Evolutionary conservation across 2,797 vertebrate genomes (phyloP).

Genomic region (Notolabrus celidotus): DNA sequence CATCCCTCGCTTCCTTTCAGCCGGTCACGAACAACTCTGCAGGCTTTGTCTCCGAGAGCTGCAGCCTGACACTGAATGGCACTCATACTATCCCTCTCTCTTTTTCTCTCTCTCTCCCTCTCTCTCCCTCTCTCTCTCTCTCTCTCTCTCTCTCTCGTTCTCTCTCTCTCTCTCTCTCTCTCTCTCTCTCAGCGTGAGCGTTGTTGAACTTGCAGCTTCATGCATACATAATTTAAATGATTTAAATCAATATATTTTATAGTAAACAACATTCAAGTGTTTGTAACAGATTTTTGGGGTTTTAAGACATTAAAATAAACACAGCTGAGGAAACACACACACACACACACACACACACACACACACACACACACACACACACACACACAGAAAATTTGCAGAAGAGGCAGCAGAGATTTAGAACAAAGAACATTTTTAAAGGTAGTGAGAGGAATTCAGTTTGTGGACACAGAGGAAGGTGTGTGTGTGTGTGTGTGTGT

Average conservation of each 20-base stretch:
- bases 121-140: slow-evolving; percentile 13
- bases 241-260: too few species aligned
- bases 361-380: not conserved
- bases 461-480: slow-evolving; percentile 1
- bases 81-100: too few species aligned
- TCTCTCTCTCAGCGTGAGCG: slow-evolving; percentile 7
- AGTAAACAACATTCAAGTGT: too few species aligned
- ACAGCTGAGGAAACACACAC: too few species aligned
- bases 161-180: slow-evolving; percentile 17
- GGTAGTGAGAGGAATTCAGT: not conserved
- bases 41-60: slow-evolving; percentile 55
- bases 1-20: slow-evolving; percentile 58
- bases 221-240: too few species aligned
- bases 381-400: not conserved
- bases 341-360: not conserved
- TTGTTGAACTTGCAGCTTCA: not conserved
- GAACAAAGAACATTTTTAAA: not conserved
- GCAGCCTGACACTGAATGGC: slow-evolving; percentile 67
- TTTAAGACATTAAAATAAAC: too few species aligned
- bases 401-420: not conserved
- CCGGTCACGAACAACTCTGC: slow-evolving; percentile 43
- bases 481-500: too few species aligned
- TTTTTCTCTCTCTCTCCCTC: slow-evolving; percentile 22
- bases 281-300: too few species aligned
- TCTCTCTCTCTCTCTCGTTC: slow-evolving; percentile 18